A percentile compares a stretch with the other conserved stretches of the same genome.
These are phyloP conservation scores for Acronicta alni DNA, from an alignment of 2,888 invertebrate genomes.

Conservation along the genomic window DNA sequence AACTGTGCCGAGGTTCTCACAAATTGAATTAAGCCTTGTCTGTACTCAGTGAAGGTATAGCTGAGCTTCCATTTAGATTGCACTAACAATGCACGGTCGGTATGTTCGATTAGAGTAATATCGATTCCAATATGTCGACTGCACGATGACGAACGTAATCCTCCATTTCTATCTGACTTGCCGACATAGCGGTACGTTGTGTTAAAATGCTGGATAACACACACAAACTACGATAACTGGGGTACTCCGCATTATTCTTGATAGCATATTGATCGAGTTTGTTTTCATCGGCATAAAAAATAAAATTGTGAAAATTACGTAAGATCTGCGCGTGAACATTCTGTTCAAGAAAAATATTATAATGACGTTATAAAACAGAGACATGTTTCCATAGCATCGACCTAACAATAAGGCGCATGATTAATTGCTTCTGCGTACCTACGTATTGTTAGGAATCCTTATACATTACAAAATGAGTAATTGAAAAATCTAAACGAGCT, in stretches of 20 bases:
- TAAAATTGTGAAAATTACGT: conserved; percentile 21
- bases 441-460: conserved; percentile 21
- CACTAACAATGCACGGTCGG: conserved; percentile 55
- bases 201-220: conserved; percentile 44
- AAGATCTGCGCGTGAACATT: conserved; percentile 14
- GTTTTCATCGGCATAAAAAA: conserved; percentile 28
- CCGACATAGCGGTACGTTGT: conserved; percentile 19
- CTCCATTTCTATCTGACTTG: conserved; percentile 31
- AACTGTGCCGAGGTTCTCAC: conserved; percentile 64
- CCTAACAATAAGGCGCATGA: conserved; percentile 20
- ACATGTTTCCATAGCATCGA: conserved; percentile 23
- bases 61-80: conserved; percentile 64
- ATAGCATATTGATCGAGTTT: conserved; percentile 37
- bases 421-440: conserved; percentile 31
- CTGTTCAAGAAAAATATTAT: conserved; percentile 12
- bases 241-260: conserved; percentile 31
- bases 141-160: conserved; percentile 32
- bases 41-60: conserved; percentile 61
- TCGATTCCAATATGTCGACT: conserved; percentile 52
- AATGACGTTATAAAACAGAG: conserved; percentile 16
- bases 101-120: conserved; percentile 54
- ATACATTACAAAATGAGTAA: conserved; percentile 19
- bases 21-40: conserved; percentile 71
- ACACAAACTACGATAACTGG: conserved; percentile 16
- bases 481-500: conserved; percentile 23